Evolutionary conservation across 2,797 vertebrate genomes (phyloP).

Genomic region (Danio kyathit): DNA sequence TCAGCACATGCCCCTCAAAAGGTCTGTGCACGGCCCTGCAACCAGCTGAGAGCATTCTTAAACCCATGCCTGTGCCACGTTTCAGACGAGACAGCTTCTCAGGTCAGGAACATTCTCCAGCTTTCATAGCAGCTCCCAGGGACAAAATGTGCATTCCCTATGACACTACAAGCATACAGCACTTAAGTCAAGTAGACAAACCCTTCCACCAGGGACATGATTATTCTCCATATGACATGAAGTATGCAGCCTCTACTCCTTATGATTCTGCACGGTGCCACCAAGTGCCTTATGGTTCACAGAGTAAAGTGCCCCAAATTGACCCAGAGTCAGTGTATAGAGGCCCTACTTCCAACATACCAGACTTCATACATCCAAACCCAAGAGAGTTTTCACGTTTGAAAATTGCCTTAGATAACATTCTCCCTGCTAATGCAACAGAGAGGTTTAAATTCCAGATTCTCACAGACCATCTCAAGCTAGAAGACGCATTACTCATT

Average conservation of each 20-base stretch:
- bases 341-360: background rate
- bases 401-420: slow-evolving; percentile 29
- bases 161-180: background rate
- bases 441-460: slow-evolving; percentile 54
- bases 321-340: background rate
- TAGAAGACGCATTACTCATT: slow-evolving; percentile 54
- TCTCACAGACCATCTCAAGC: slow-evolving; percentile 36
- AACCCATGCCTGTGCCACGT: background rate
- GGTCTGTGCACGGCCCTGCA: no score
- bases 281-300: background rate
- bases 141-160: no score
- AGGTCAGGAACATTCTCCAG: background rate
- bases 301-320: background rate
- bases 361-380: background rate
- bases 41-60: background rate
- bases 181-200: background rate
- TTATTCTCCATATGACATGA: background rate
- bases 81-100: background rate
- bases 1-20: no score
- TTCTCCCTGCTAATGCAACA: slow-evolving; percentile 11
- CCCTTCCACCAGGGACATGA: background rate
- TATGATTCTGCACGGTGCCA: background rate
- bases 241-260: background rate
- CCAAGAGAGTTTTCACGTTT: slow-evolving; percentile 17
- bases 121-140: no score